A percentile compares a stretch with the other conserved stretches of the same genome.
These are phyloP conservation scores for Lasioglossum vierecki DNA, from an alignment of 2,888 invertebrate species.

Conservation along the genomic window DNA sequence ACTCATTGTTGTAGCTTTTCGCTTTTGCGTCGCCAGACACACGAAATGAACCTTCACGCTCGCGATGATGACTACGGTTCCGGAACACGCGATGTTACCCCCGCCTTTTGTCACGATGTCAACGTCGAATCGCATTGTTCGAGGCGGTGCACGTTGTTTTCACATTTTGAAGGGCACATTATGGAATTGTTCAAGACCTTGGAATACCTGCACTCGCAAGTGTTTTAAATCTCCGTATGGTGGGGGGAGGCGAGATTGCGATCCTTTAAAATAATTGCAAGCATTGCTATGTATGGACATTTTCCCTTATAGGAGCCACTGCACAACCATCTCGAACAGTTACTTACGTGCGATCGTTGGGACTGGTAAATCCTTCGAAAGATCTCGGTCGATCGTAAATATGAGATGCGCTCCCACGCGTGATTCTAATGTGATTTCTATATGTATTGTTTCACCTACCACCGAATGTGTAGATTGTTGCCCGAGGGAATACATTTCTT, in stretches of 20 bases:
- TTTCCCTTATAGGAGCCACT: too few species aligned
- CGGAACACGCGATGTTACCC: slow-evolving; percentile 27
- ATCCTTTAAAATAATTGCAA: too few species aligned
- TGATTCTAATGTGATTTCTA: slow-evolving; percentile 61
- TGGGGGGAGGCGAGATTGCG: too few species aligned
- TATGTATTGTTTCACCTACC: slow-evolving; percentile 51
- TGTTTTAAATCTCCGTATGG: not conserved
- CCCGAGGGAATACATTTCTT: slow-evolving; percentile 46
- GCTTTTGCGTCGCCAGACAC: slow-evolving; percentile 31
- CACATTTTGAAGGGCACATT: not conserved
- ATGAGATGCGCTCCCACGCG: slow-evolving; percentile 67
- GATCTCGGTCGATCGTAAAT: slow-evolving; percentile 60
- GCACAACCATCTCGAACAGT: not conserved
- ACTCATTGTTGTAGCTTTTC: slow-evolving; percentile 55
- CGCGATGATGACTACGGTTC: slow-evolving; percentile 33
- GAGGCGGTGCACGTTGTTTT: not conserved
- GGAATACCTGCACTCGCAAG: not conserved
- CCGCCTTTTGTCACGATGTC: slow-evolving; percentile 37
- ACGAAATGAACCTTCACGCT: slow-evolving; percentile 35
- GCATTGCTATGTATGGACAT: too few species aligned
- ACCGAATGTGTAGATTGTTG: slow-evolving; percentile 43
- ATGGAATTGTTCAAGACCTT: not conserved
- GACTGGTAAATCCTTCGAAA: slow-evolving; percentile 38
- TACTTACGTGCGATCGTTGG: slow-evolving; percentile 28
- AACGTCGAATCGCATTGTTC: slow-evolving; percentile 28